Conservation (phyloP, 1,140 invertebrate genomes). For the Zaprionus nigranus region DNA sequence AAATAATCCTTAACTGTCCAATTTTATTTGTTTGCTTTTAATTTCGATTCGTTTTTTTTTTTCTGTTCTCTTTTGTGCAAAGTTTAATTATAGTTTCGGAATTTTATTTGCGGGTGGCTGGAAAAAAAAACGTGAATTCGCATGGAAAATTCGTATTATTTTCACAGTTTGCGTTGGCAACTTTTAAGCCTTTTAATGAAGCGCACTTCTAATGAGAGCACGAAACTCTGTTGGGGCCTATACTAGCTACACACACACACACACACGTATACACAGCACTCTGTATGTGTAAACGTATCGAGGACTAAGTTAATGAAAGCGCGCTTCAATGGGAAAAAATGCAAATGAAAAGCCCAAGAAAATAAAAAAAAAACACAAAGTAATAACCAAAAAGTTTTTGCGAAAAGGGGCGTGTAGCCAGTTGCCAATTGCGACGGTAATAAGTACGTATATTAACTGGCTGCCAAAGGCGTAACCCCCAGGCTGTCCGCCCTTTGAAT, state of each 20-base stretch:
- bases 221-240: slow-evolving; percentile 3
- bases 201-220: slow-evolving; percentile 33
- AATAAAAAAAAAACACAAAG: not conserved
- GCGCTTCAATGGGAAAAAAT: slow-evolving; percentile 34
- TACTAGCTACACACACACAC: not conserved
- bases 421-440: slow-evolving; percentile 27
- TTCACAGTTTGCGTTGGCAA: slow-evolving; percentile 41
- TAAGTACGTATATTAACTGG: slow-evolving; percentile 32
- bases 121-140: slow-evolving; percentile 24
- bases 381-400: slow-evolving; percentile 39
- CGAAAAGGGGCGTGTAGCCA: slow-evolving; percentile 15
- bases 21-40: slow-evolving; percentile 32
- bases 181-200: slow-evolving; percentile 75
- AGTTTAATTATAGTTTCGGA: slow-evolving; percentile 33
- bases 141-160: slow-evolving; percentile 29
- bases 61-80: not conserved
- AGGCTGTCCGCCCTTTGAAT: not conserved
- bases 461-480: slow-evolving; percentile 12
- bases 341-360: slow-evolving; percentile 46
- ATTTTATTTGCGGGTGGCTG: slow-evolving; percentile 25
- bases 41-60: not conserved
- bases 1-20: not conserved
- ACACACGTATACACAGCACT: not conserved
- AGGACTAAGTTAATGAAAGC: slow-evolving; percentile 70
- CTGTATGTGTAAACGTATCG: slow-evolving; percentile 8